phyloP scores from a whole-genome alignment of 2,113 vertebrate genomes.

The Clarias batrachus region DNA sequence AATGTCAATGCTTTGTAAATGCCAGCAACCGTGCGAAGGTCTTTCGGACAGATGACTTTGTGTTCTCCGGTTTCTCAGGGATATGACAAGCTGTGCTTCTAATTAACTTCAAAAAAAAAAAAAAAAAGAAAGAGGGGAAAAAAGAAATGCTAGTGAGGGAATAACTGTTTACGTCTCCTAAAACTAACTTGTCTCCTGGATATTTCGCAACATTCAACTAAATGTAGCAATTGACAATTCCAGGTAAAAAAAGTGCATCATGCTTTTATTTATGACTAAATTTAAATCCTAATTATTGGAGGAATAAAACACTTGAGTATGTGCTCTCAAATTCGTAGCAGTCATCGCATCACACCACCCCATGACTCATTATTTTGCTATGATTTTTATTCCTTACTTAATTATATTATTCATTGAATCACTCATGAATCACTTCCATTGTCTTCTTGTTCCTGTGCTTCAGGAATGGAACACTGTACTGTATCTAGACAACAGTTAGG shows the following conservation, averaged over 20 bases:
- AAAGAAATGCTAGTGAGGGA: background rate
- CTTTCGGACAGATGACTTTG: background rate
- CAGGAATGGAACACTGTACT: background rate
- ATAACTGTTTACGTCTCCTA: background rate
- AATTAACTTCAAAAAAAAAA: background rate
- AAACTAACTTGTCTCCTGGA: background rate
- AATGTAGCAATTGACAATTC: background rate
- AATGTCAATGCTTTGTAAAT: background rate
- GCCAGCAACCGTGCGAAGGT: background rate
- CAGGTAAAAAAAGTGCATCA: no score
- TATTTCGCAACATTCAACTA: background rate
- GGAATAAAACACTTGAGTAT: background rate
- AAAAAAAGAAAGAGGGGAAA: background rate
- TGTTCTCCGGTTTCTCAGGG: background rate
- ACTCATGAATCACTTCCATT: background rate
- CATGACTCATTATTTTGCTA: background rate
- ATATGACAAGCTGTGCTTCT: background rate
- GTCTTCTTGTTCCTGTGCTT: background rate
- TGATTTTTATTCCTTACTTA: background rate
- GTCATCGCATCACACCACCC: background rate
- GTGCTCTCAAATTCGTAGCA: background rate
- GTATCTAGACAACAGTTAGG: background rate
- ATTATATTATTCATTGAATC: background rate
- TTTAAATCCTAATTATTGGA: background rate
- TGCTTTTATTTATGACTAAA: no score